Base-by-base conservation (phyloP, 1,140 invertebrate species). In the Aphaenogaster ashmeadi region DNA sequence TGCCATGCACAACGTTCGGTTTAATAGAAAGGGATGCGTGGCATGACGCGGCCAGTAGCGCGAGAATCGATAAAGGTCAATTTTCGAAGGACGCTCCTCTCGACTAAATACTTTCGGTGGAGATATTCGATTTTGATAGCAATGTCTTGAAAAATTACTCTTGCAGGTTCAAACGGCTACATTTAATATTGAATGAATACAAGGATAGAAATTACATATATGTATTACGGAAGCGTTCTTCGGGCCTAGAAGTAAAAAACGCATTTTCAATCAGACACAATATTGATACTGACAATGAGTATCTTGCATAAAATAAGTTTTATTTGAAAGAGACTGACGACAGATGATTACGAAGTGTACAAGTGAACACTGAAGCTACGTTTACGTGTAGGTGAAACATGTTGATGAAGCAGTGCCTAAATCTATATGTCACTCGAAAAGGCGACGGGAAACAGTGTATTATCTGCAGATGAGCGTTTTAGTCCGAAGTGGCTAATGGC, bases 21-120 rank as follows among this genome's bases (percentile, higher is more conserved):
- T 90, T 87, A 90, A 90, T 84, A 86, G 36, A 13, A 60, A 47
- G 54, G 13, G 47, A 72, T 58, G 54, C 15, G 33, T 36, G 44
- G 8, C n/a, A 21, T 54, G 27, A 36, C 9, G 67, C 67, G 80
- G 21, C 50, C 50, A 21, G 47, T 15, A 33, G 47, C 15, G 41
- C 52, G 80, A 74, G 44, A 75, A 84, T 84, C 80, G 80, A 84
- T 84, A 84, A 60, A 50, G 21, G 27, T 1, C 27, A 27, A 74
- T 33, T 81, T 84, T 74, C 54, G 36, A 5, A 7, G 15, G 3
- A 74, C n/a, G 44, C 6, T 47, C 15, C 18, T 50, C 13, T 21
- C 41, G 54, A 60, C 21, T 72, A 72, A 83, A 44, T 83, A 66
- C 13, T 41, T 44, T 44, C 15, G 47, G 5, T 44, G 7, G 1